Percentiles rank a stretch among this genome's conserved stretches.
Conservation (phyloP, 2,797 vertebrate genomes). For the Pteronotus mesoamericanus region DNA sequence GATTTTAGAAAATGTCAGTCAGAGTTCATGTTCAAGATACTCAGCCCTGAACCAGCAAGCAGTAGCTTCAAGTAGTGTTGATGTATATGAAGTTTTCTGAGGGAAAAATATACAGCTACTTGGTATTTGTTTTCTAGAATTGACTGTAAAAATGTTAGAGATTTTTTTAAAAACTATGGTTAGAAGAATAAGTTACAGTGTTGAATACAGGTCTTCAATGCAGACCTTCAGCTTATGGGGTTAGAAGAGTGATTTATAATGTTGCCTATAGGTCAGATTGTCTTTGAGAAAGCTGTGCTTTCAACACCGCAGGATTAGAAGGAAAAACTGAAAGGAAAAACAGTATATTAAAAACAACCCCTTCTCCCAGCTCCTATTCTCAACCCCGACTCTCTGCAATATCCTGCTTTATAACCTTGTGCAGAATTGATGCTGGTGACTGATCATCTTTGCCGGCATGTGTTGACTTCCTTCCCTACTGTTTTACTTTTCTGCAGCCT, state of each 20-base stretch:
- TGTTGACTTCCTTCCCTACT: background rate
- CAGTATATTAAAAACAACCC: constrained; percentile 43
- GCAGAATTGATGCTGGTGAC: constrained; percentile 17
- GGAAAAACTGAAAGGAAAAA: constrained; percentile 48
- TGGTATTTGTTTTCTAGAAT: background rate
- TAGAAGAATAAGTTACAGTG: constrained; percentile 22
- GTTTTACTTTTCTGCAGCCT: background rate
- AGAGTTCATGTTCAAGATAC: background rate
- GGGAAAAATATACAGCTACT: background rate
- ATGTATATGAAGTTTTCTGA: background rate
- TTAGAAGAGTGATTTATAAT: constrained; percentile 61
- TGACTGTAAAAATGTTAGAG: background rate
- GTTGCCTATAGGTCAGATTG: constrained; percentile 44
- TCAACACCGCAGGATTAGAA: constrained; percentile 64
- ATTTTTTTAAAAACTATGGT: background rate
- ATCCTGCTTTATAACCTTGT: constrained; percentile 46
- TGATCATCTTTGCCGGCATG: background rate
- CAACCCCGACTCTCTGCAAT: background rate
- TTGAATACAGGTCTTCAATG: constrained; percentile 55
- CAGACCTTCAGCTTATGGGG: constrained; percentile 46
- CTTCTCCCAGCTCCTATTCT: background rate
- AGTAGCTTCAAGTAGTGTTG: background rate
- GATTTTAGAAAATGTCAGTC: background rate
- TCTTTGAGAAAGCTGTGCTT: constrained; percentile 65
- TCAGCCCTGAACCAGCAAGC: background rate